These are phyloP conservation scores for Dexiosoma caninum DNA, from an alignment of 2,888 invertebrate species.

Conservation along the genomic window DNA sequence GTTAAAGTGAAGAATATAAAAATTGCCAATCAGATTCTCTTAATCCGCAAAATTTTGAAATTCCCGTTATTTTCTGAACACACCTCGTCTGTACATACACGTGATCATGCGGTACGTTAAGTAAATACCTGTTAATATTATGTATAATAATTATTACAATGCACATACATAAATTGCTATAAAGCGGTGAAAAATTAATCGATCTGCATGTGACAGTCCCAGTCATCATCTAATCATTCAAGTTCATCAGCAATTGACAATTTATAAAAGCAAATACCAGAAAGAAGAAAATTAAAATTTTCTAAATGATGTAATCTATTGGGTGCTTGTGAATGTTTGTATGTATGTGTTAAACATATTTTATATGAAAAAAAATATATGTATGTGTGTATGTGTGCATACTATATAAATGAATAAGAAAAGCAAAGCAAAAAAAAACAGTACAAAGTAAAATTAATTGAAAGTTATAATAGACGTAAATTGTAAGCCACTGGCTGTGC, in stretches of 20 bases:
- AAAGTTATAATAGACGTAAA: conserved; percentile 31
- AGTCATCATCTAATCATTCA: conserved; percentile 40
- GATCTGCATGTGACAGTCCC: conserved; percentile 28
- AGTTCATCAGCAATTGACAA: conserved; percentile 52
- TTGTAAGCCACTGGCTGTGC: conserved; percentile 27
- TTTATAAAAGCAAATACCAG: not conserved
- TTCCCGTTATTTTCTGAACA: too few species aligned
- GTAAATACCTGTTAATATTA: too few species aligned
- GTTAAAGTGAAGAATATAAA: too few species aligned
- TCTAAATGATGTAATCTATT: conserved; percentile 49
- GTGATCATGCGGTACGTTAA: too few species aligned
- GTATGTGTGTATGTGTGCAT: too few species aligned
- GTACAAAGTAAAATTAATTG: conserved; percentile 32
- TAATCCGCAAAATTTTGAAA: too few species aligned
- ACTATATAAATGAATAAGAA: not conserved
- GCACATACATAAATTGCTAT: too few species aligned
- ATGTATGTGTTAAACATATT: not conserved
- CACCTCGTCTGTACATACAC: too few species aligned
- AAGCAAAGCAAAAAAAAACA: not conserved
- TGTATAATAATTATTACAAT: too few species aligned
- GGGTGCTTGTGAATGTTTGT: not conserved
- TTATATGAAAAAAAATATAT: too few species aligned
- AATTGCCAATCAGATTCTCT: too few species aligned
- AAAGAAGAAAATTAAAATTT: conserved; percentile 8
- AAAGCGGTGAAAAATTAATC: too few species aligned